These are phyloP conservation scores for Lophius piscatorius DNA, from an alignment of 2,113 vertebrate genomes.

Conservation along the genomic window DNA sequence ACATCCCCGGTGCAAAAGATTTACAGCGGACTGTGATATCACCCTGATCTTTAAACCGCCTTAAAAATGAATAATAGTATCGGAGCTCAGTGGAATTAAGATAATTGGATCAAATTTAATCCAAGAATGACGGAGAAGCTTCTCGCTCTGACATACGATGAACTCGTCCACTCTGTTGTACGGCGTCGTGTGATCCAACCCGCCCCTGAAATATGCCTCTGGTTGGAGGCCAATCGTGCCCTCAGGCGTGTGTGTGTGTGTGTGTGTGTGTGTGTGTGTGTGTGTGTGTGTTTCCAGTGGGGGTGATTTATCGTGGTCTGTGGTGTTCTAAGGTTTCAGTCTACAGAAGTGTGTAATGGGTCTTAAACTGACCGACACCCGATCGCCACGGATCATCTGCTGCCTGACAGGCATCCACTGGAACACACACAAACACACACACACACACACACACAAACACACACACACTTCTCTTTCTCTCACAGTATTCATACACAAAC, in stretches of 20 bases:
- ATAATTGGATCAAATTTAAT: too few species aligned
- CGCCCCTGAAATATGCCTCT: slow-evolving; percentile 14
- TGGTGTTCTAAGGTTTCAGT: slow-evolving; percentile 64
- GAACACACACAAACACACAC: too few species aligned
- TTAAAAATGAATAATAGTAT: too few species aligned
- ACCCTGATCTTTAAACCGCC: too few species aligned
- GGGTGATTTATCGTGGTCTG: slow-evolving; percentile 63
- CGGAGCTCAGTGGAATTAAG: too few species aligned
- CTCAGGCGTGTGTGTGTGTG: slow-evolving; percentile 39
- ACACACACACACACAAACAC: too few species aligned
- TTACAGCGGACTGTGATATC: too few species aligned
- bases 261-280: slow-evolving; percentile 23
- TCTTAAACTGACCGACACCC: slow-evolving; percentile 62
- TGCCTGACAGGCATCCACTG: slow-evolving; percentile 56
- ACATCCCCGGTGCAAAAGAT: too few species aligned
- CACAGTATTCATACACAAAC: slow-evolving; percentile 39
- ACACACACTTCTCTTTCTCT: too few species aligned
- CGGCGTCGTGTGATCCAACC: slow-evolving; percentile 12
- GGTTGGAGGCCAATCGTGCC: slow-evolving; percentile 20
- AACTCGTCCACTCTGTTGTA: too few species aligned
- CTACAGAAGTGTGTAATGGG: slow-evolving; percentile 70
- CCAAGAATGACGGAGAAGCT: too few species aligned
- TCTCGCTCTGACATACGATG: too few species aligned
- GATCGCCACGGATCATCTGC: slow-evolving; percentile 48
- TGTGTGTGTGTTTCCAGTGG: slow-evolving; percentile 34